Conservation (phyloP, 2,113 vertebrate genomes). For the Psilopsiagon aymara region DNA sequence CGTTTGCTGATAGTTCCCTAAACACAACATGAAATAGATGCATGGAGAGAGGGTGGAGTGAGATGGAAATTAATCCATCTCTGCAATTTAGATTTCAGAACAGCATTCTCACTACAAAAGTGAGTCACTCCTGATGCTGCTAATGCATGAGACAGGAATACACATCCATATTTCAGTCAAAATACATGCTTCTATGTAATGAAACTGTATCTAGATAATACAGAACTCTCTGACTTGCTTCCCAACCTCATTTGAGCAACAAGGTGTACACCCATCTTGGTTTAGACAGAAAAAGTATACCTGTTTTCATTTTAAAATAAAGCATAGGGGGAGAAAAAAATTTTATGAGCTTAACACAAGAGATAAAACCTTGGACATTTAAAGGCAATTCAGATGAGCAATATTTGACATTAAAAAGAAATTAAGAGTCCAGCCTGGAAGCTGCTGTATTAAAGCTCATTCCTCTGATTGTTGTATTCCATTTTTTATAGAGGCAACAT, state of each 20-base stretch:
- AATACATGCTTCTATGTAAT: background rate
- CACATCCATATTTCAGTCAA: background rate
- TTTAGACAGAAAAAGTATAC: background rate
- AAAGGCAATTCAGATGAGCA: background rate
- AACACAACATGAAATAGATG: background rate
- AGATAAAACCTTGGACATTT: background rate
- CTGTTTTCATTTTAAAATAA: background rate
- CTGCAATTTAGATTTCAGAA: background rate
- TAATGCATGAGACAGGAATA: background rate
- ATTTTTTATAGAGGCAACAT: background rate
- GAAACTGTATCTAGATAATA: background rate
- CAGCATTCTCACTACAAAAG: background rate
- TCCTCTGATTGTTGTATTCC: background rate
- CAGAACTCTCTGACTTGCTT: background rate
- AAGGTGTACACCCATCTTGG: background rate
- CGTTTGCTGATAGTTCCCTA: background rate
- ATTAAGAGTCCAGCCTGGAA: background rate
- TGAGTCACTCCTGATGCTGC: background rate
- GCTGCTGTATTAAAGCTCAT: background rate
- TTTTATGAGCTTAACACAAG: background rate
- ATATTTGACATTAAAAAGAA: background rate
- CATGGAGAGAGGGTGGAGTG: background rate
- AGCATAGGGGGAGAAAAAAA: background rate
- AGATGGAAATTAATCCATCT: background rate
- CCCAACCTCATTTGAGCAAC: background rate